These are phyloP conservation scores for Ommatoiulus sabulosus DNA, from an alignment of 2,888 invertebrate species.

Conservation along the genomic window DNA sequence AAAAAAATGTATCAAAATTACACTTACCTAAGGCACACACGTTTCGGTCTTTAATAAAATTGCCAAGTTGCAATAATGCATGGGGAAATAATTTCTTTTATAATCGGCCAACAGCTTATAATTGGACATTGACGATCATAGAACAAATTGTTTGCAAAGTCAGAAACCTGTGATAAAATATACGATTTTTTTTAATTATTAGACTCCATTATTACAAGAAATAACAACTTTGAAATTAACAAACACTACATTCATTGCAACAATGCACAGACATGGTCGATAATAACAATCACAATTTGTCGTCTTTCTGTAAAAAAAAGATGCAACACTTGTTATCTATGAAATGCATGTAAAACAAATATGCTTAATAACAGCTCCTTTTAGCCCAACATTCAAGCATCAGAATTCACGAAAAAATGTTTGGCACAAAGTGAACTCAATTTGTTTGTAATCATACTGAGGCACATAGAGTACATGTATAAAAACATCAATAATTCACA, in stretches of 20 bases:
- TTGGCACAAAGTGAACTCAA: neutral
- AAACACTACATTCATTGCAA: neutral
- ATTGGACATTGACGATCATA: neutral
- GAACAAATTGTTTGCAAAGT: too few species aligned
- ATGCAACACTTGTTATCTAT: neutral
- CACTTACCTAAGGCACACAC: too few species aligned
- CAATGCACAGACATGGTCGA: neutral
- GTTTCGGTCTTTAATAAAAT: too few species aligned
- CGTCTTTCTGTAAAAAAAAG: neutral
- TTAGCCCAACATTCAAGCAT: neutral
- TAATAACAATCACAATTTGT: neutral
- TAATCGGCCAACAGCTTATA: too few species aligned
- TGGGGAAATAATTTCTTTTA: too few species aligned
- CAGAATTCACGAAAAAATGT: neutral
- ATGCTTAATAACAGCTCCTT: neutral
- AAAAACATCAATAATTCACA: neutral
- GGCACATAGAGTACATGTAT: neutral
- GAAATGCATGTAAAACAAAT: neutral
- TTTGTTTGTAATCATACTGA: neutral
- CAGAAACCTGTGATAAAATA: conserved; percentile 21
- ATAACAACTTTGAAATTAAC: conserved; percentile 1
- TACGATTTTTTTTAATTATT: neutral
- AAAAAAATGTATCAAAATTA: too few species aligned
- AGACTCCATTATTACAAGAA: conserved; percentile 39
- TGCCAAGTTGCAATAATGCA: too few species aligned